Base-by-base conservation (phyloP, 2,888 invertebrate genomes). In the Mimachlamys varia region DNA sequence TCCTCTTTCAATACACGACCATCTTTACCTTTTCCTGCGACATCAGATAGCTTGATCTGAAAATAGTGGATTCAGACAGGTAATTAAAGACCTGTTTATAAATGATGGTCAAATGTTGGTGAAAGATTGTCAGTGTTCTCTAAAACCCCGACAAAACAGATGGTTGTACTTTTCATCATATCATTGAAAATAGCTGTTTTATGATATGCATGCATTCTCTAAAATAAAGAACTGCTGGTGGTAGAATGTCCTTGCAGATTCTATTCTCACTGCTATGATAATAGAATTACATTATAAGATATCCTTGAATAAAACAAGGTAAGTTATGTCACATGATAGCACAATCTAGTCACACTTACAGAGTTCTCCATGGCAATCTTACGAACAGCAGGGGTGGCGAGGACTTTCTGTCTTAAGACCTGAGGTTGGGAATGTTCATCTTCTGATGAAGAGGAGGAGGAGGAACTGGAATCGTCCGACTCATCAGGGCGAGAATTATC, bases 1-100 rank as follows among this genome's bases (percentile, higher is more conserved):
- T 99, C 99, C 97, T 99, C 99, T 97, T 99, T 99, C 88, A 99
- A 97, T 38, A 99, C 98, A 94, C 99, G 97, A 0, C 99, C 99
- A 95, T 98, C 98, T 97, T 98, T 98, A 5, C 99, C 99, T 22
- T 96, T 95, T 10, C 96, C 96, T 13, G 89, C 87, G 4, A 97
- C 95, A 92, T 97, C 97, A 90, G 97, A 97, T 93, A 99, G 97
- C 95, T 98, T 97, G 94, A 98, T 97, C 98, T 98, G 95, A 88
- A 91, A 90, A 58, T 19, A 22, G 4, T 58, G 15, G 15, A 22
- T 88, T 19, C 33, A 4, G 33, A 27, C 37, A 37, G 7, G 88
- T 88, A 19, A 22, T 58, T 4, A 58, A 58, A 58, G 7, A 58
- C n/a, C 22, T 58, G n/a, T 53, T 53, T 53, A 53, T n/a, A n/a